Base-by-base conservation (phyloP, 2,888 invertebrate species). In the Argyresthia albistria region DNA sequence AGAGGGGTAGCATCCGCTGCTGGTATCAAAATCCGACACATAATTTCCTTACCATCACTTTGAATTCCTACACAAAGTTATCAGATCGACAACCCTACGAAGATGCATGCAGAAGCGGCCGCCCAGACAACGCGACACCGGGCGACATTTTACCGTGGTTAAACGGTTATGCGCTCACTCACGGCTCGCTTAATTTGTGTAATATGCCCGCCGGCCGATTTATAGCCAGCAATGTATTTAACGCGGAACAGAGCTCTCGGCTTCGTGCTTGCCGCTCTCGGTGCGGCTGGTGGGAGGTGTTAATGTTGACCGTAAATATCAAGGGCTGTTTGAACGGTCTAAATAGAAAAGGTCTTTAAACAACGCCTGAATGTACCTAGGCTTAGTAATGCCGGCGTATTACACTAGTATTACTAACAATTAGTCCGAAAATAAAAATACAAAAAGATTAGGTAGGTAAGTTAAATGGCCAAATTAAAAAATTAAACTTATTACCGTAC, bases 121-220 rank as follows among this genome's bases (percentile, higher is more conserved):
- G 53, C 54, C 37, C 49, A 52, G 53, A 52, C 50, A 53, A n/a
- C 36, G 48, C 16, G 3, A 15, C 15, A 36, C 15, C 36, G 56
- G 57, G 56, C 66, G 68, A 69, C 65, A 67, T 69, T 73, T 73
- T 63, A 63, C 61, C 56, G 59, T 58, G 58, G 63, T 64, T 69
- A 67, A 73, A 71, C 67, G 68, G 73, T 73, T 69, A 69, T 64
- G 65, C 64, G 69, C 74, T 72, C 73, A 79, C 74, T 72, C 73
- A 79, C 65, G 74, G 73, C 69, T 74, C 68, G 73, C 67, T 76
- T 62, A 61, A 59, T 61, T 59, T 60, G 57, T 56, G 61, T 61
- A 62, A 64, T 63, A 64, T 60, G 60, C 59, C 58, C 60, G 59
- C 56, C 55, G 55, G 51, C 57, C 59, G 56, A 58, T 69, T 66